Conservation (phyloP, 2,888 invertebrate genomes). For the Athalia circularis region DNA sequence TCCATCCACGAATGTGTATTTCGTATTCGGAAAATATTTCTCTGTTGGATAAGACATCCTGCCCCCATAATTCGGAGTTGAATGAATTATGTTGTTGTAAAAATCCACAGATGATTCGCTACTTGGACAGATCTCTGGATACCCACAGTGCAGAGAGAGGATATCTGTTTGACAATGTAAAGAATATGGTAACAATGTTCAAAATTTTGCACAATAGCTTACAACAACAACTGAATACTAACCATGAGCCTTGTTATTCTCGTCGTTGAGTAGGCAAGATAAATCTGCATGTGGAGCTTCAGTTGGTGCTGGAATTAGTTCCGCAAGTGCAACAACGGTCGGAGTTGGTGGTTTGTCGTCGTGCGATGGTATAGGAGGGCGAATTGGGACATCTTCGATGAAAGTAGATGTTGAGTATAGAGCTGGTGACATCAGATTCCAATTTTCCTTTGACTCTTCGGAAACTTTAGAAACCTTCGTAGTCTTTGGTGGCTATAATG, state of each 20-base stretch:
- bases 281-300: slow-evolving; percentile 72
- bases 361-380: slow-evolving; percentile 37
- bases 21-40: slow-evolving; percentile 62
- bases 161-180: slow-evolving; percentile 60
- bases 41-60: slow-evolving; percentile 60
- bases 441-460: slow-evolving; percentile 71
- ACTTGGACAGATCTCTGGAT: slow-evolving; percentile 65
- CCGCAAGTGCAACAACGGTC: slow-evolving; percentile 59
- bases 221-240: slow-evolving; percentile 29
- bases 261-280: slow-evolving; percentile 76
- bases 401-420: slow-evolving; percentile 59
- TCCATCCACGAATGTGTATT: slow-evolving; percentile 63
- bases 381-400: slow-evolving; percentile 54
- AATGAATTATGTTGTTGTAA: slow-evolving; percentile 67
- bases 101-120: slow-evolving; percentile 61
- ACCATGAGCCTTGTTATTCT: slow-evolving; percentile 74
- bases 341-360: slow-evolving; percentile 57
- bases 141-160: slow-evolving; percentile 64
- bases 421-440: slow-evolving; percentile 64
- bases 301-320: slow-evolving; percentile 65
- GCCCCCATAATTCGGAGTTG: slow-evolving; percentile 63
- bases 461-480: slow-evolving; percentile 62
- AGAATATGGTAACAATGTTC: slow-evolving; percentile 39
- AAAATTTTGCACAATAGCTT: slow-evolving; percentile 9
- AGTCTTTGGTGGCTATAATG: slow-evolving; percentile 60